Evolutionary conservation across 2,113 vertebrate species (phyloP).

Genomic region (Nansenia antarctica): DNA sequence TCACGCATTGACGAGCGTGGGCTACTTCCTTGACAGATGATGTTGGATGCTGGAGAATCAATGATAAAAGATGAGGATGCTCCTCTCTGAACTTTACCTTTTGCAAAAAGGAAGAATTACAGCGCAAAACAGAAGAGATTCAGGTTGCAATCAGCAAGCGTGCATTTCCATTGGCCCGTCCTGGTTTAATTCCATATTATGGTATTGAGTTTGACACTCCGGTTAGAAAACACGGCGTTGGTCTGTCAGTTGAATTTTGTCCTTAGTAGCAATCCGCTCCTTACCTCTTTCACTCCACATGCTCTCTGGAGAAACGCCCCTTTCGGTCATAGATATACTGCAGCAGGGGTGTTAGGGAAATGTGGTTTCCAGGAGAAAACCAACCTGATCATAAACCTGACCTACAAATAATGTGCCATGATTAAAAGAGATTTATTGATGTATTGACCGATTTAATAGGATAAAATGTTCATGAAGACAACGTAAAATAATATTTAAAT

Average conservation of each 20-base stretch:
- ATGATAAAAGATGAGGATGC: constrained; percentile 1
- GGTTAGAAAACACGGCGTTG: constrained; percentile 63
- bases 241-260: constrained; percentile 65
- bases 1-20: not conserved
- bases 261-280: constrained; percentile 63
- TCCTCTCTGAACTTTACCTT: constrained; percentile 70
- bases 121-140: constrained; percentile 28
- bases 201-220: constrained; percentile 52
- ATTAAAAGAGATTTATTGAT: too few species aligned
- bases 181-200: constrained; percentile 77
- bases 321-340: constrained; percentile 58
- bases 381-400: too few species aligned
- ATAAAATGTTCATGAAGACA: too few species aligned
- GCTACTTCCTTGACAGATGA: constrained; percentile 54
- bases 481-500: too few species aligned
- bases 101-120: constrained; percentile 37
- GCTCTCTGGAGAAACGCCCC: constrained; percentile 69
- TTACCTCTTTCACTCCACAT: constrained; percentile 80
- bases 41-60: constrained; percentile 36
- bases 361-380: constrained; percentile 50
- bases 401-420: too few species aligned
- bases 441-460: too few species aligned
- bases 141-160: constrained; percentile 65
- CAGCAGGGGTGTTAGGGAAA: constrained; percentile 63
- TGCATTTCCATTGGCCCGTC: constrained; percentile 62